These are phyloP conservation scores for Enteromius unitaeniatus DNA, from an alignment of 2,797 vertebrate genomes.

Conservation along the genomic window DNA sequence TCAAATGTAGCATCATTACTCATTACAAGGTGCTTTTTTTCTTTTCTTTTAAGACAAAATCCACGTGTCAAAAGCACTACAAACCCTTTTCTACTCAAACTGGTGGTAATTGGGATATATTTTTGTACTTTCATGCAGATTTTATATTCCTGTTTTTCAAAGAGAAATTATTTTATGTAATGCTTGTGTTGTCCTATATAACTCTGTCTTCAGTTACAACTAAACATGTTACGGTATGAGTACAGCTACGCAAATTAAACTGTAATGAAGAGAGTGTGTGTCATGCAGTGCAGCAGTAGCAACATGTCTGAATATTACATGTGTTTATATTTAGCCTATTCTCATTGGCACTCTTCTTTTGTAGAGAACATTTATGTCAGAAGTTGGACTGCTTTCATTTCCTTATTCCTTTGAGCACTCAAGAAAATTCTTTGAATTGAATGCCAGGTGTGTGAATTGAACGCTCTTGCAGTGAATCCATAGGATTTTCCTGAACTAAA, in stretches of 20 bases:
- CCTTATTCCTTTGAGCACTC: slow-evolving; percentile 29
- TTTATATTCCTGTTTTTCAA: slow-evolving; percentile 7
- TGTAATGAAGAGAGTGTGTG: slow-evolving; percentile 4
- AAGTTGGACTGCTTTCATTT: slow-evolving; percentile 38
- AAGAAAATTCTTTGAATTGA: slow-evolving; percentile 30
- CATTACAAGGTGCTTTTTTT: background rate
- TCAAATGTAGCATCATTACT: slow-evolving; percentile 12
- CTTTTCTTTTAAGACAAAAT: background rate
- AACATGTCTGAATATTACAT: slow-evolving; percentile 29
- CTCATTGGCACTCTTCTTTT: slow-evolving; percentile 16
- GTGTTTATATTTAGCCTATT: slow-evolving; percentile 35
- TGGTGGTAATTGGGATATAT: slow-evolving; percentile 15
- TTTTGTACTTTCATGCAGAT: slow-evolving; percentile 9
- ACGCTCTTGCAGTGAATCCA: slow-evolving; percentile 6
- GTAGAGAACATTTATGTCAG: slow-evolving; percentile 6
- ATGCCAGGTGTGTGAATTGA: slow-evolving; percentile 33
- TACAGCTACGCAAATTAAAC: slow-evolving; percentile 12
- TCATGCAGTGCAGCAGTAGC: background rate
- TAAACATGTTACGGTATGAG: background rate
- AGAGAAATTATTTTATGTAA: background rate
- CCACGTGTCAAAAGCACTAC: background rate
- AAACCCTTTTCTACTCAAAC: slow-evolving; percentile 32
- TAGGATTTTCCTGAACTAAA: slow-evolving; percentile 31
- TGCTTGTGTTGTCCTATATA: background rate
- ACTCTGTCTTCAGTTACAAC: background rate